A percentile compares a stretch with the other conserved stretches of the same genome.
phyloP scores from a whole-genome alignment of 1,140 invertebrate species.

The Metaphire vulgaris region DNA sequence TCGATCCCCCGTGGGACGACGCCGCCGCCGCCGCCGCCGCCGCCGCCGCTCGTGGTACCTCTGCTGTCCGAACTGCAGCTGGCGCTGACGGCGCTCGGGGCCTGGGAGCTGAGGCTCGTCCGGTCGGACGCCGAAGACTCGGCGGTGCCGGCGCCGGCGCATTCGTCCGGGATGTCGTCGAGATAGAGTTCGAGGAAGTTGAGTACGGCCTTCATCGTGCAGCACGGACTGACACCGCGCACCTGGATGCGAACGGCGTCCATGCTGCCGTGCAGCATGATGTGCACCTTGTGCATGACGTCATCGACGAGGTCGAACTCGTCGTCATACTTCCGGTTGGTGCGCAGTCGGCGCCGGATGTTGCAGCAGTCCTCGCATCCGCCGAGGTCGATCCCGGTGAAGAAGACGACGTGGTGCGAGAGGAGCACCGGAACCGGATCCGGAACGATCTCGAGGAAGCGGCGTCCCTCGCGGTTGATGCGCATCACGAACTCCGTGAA shows the following conservation, averaged over 20 bases:
- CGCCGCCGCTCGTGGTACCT: slow-evolving; percentile 19
- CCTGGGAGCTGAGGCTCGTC: slow-evolving; percentile 25
- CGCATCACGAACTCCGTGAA: slow-evolving; percentile 27
- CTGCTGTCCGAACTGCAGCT: slow-evolving; percentile 14
- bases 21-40: neutral
- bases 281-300: slow-evolving; percentile 31
- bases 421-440: slow-evolving; percentile 29
- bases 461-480: slow-evolving; percentile 25
- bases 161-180: slow-evolving; percentile 30
- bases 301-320: slow-evolving; percentile 27
- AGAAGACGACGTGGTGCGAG: slow-evolving; percentile 31
- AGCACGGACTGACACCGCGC: slow-evolving; percentile 29
- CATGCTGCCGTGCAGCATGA: slow-evolving; percentile 29
- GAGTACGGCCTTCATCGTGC: slow-evolving; percentile 31
- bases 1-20: slow-evolving; percentile 7
- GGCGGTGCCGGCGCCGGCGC: neutral
- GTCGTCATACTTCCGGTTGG: neutral
- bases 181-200: slow-evolving; percentile 30
- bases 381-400: slow-evolving; percentile 28
- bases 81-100: slow-evolving; percentile 4
- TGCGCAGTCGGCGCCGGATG: slow-evolving; percentile 18
- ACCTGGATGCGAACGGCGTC: slow-evolving; percentile 25
- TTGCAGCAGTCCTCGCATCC: slow-evolving; percentile 30
- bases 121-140: slow-evolving; percentile 22
- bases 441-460: slow-evolving; percentile 24